Evolutionary conservation across 1,140 invertebrate species (phyloP).

Genomic region (Ptiloglossa arizonensis): DNA sequence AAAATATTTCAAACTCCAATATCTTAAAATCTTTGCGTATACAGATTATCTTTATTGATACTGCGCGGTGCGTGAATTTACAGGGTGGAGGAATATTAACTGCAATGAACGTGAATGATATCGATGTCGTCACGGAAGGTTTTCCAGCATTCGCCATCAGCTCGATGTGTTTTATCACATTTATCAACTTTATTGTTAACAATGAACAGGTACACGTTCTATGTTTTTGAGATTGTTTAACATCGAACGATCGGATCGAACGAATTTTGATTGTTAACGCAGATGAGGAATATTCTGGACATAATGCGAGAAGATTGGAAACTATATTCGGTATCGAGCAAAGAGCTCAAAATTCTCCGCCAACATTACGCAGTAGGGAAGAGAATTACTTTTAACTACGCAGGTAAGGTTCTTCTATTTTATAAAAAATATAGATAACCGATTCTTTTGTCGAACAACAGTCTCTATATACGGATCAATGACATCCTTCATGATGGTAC

Average conservation of each 20-base stretch:
- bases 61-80: background rate
- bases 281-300: conserved; percentile 61
- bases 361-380: conserved; percentile 52
- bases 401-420: conserved; percentile 49
- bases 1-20: no score
- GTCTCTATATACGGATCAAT: conserved; percentile 63
- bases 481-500: conserved; percentile 60
- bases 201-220: conserved; percentile 47
- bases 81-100: conserved; percentile 60
- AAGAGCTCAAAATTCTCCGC: conserved; percentile 54
- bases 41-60: no score
- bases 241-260: background rate
- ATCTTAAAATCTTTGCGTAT: no score
- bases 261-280: background rate
- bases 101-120: conserved; percentile 41
- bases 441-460: no score
- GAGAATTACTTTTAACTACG: conserved; percentile 55
- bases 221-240: no score
- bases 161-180: conserved; percentile 59
- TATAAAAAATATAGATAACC: background rate
- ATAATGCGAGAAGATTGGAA: conserved; percentile 62
- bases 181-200: conserved; percentile 64
- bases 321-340: conserved; percentile 14
- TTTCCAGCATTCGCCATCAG: conserved; percentile 62
- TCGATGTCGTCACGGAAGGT: conserved; percentile 56